Base-by-base conservation (phyloP, 2,888 invertebrate species). In the Neoaliturus tenellus region DNA sequence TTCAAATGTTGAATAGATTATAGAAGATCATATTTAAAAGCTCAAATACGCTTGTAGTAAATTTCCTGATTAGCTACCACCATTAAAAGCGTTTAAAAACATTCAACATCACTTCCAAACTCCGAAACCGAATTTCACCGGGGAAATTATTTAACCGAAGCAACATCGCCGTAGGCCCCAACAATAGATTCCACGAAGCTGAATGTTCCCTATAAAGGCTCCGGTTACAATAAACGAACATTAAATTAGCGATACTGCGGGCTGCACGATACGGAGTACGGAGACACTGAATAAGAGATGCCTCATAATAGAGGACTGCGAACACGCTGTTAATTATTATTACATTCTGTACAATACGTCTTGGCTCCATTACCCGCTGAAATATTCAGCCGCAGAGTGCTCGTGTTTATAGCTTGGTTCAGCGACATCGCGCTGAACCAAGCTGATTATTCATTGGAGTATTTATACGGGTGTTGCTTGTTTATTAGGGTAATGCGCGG, bases 291-390 rank as follows among this genome's bases (percentile, higher is more conserved):
- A 78, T 78, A 78, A 78, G 78, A 78, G 48, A 78, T 78, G 55
- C 33, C 55, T 55, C 55, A 55, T 78, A 78, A 78, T 55, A 78
- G 78, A 51, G 78, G 78, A 33, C 78, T 55, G 33, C 20, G 51
- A 51, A 78, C 78, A 78, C 33, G 78, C 78, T 51, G 55, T 78
- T 78, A 78, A 78, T 78, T 78, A 78, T 78, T 78, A 78, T 78
- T 78, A 78, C 78, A 78, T 33, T 78, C 55, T 55, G 78, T 33
- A 78, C 78, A 78, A 78, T 78, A 55, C 78, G 78, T 78, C 78
- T 78, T 33, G 78, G 78, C 78, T 78, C 78, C 78, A 78, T 78
- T 78, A 78, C 78, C 20, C 48, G 78, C 55, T 78, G 78, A 78
- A 78, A 78, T 78, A 78, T 78, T 78, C 78, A 78, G 10, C 78